Conservation (phyloP, 64 coral and sea anemone species). For the Stichodactyla mertensii region DNA sequence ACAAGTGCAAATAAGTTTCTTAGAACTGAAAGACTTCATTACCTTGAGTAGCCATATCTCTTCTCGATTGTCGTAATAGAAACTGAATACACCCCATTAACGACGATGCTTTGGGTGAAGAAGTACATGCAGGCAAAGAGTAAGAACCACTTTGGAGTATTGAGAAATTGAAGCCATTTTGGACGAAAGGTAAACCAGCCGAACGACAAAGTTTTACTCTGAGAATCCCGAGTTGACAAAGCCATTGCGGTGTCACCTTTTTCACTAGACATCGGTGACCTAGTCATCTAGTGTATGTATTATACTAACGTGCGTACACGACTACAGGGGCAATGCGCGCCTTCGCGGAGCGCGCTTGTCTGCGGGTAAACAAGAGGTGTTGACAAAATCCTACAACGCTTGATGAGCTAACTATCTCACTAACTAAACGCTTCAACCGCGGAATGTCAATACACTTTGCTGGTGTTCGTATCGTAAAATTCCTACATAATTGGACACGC, state of each 20-base stretch:
- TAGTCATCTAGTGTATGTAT: neutral
- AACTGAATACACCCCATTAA: conserved; percentile 50
- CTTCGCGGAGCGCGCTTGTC: neutral
- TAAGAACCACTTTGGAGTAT: conserved; percentile 56
- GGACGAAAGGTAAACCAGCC: conserved; percentile 52
- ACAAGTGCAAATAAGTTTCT: neutral
- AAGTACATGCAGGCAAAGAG: conserved; percentile 42
- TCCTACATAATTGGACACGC: conserved; percentile 4
- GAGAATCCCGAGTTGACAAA: neutral
- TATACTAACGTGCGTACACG: neutral
- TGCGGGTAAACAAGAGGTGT: neutral
- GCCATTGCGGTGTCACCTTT: neutral
- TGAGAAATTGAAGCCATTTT: conserved; percentile 48
- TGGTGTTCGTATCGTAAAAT: neutral
- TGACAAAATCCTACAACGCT: neutral
- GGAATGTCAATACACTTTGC: neutral
- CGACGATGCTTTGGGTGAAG: conserved; percentile 42
- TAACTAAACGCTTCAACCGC: neutral
- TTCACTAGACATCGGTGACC: neutral
- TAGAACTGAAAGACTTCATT: neutral
- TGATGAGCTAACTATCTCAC: neutral
- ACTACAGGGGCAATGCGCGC: neutral
- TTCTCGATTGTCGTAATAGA: conserved; percentile 50
- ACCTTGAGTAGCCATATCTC: conserved; percentile 55
- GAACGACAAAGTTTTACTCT: neutral